Evolutionary conservation across 2,797 vertebrate species (phyloP).

Genomic region (Aldrovandia affinis): DNA sequence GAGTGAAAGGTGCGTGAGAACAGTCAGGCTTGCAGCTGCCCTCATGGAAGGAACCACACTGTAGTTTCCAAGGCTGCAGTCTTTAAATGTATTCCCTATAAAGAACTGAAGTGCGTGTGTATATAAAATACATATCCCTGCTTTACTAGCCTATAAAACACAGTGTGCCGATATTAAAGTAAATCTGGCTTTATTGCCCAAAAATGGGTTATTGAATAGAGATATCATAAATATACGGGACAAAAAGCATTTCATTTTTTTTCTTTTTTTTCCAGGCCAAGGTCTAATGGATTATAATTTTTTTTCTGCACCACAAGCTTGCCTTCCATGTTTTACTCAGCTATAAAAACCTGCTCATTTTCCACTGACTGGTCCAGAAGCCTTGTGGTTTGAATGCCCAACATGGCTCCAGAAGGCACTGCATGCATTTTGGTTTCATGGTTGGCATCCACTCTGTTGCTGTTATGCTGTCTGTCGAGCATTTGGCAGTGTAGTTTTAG

Average conservation of each 20-base stretch:
- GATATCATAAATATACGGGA: constrained; percentile 34
- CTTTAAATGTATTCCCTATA: constrained; percentile 49
- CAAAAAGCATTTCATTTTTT: neutral
- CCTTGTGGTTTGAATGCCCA: neutral
- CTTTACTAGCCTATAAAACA: constrained; percentile 35
- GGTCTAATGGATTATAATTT: neutral
- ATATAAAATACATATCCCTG: constrained; percentile 36
- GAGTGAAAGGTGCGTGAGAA: constrained; percentile 47
- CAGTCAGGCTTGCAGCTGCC: constrained; percentile 42
- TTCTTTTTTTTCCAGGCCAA: neutral
- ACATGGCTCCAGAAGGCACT: neutral
- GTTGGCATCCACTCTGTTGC: neutral
- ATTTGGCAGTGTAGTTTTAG: too few species aligned
- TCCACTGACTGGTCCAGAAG: neutral
- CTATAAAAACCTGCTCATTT: constrained; percentile 17
- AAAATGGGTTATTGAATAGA: constrained; percentile 20
- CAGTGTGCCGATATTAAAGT: constrained; percentile 20
- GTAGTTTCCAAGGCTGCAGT: constrained; percentile 21
- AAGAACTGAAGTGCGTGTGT: constrained; percentile 41
- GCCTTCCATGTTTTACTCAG: neutral
- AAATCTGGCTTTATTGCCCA: constrained; percentile 19
- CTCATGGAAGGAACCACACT: constrained; percentile 36
- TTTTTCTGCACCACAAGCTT: neutral
- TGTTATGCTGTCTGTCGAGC: too few species aligned
- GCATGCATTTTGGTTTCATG: neutral